Conservation (phyloP, 2,113 vertebrate species). For the Mobula birostris region DNA sequence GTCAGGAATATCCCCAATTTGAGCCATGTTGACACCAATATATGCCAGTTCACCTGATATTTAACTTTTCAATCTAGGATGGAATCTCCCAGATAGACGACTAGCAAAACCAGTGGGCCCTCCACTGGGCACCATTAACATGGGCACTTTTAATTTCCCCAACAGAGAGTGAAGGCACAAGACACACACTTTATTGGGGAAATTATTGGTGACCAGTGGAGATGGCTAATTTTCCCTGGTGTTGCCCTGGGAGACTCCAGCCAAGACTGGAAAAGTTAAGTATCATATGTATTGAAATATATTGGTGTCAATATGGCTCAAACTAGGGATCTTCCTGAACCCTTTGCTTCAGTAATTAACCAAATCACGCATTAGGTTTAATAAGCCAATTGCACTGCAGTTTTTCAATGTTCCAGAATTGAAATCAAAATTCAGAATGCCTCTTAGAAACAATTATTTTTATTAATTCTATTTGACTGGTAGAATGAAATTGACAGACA, state of each 20-base stretch:
- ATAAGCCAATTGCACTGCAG: background rate
- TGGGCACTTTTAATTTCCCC: no score
- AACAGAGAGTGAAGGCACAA: no score
- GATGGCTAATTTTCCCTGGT: background rate
- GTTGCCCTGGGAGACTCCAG: background rate
- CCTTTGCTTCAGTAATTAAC: no score
- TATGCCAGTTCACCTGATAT: no score
- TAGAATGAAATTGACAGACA: background rate
- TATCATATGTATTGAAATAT: no score
- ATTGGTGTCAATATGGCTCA: background rate
- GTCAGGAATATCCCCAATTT: no score
- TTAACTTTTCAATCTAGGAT: no score
- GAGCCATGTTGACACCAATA: no score
- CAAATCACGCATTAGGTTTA: background rate
- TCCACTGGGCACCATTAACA: no score
- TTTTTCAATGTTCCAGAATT: background rate
- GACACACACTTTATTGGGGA: background rate
- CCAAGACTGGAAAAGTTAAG: background rate
- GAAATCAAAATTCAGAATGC: conserved; percentile 5
- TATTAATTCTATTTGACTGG: background rate
- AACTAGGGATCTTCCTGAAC: background rate
- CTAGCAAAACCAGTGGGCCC: no score
- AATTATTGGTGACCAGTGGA: background rate
- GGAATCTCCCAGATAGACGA: no score
- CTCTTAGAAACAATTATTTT: background rate